These are phyloP conservation scores for Cephus runcator DNA, from an alignment of 2,888 invertebrate genomes.

Conservation along the genomic window DNA sequence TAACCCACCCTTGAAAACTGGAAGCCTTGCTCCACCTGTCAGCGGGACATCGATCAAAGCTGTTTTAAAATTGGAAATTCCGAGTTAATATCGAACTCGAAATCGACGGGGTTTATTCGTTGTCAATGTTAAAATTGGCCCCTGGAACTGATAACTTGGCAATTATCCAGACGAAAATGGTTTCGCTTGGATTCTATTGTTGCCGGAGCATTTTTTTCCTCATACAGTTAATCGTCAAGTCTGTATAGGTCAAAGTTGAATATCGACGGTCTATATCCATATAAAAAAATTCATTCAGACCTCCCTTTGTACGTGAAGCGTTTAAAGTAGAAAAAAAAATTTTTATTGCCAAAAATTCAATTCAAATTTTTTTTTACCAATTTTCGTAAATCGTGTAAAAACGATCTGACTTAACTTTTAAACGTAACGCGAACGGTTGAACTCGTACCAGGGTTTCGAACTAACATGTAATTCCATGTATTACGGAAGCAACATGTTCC, in stretches of 20 bases:
- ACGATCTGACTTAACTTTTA: neutral
- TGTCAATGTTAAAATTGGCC: constrained; percentile 15
- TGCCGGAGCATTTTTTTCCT: neutral
- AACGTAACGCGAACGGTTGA: neutral
- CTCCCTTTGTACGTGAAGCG: neutral
- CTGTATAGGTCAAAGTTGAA: neutral
- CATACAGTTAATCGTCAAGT: neutral
- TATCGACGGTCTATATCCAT: too few species aligned
- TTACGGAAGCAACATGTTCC: constrained; percentile 44
- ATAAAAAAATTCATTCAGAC: neutral
- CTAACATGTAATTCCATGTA: constrained; percentile 47
- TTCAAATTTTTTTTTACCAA: too few species aligned
- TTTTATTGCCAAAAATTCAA: too few species aligned
- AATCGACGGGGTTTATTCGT: constrained; percentile 13
- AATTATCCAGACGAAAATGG: neutral
- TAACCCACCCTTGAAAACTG: constrained; percentile 26
- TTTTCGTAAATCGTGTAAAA: neutral
- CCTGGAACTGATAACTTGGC: constrained; percentile 8
- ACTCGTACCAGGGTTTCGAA: constrained; percentile 12
- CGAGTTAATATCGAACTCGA: constrained; percentile 19
- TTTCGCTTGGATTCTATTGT: neutral
- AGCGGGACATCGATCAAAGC: constrained; percentile 43
- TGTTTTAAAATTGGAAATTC: constrained; percentile 21
- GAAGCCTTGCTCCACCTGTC: constrained; percentile 32
- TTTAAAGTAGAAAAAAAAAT: neutral